These are phyloP conservation scores for Tragelaphus strepsiceros DNA, from an alignment of 2,113 vertebrate species.

Conservation along the genomic window DNA sequence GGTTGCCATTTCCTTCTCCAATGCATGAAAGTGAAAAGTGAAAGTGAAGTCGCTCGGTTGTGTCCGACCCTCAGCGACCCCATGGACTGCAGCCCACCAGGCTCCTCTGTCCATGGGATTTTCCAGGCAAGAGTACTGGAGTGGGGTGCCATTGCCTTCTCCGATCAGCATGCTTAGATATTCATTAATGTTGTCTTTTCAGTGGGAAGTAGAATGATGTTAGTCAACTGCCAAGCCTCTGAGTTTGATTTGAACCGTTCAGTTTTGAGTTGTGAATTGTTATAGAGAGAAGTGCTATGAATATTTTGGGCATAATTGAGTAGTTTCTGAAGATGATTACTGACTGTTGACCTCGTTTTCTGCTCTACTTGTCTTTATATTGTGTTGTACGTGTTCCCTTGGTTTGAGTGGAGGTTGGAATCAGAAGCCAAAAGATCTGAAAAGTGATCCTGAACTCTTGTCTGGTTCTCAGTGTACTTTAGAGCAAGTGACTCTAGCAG, in stretches of 20 bases:
- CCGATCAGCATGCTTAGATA: neutral
- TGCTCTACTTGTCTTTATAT: neutral
- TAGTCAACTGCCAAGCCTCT: neutral
- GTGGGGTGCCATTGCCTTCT: too few species aligned
- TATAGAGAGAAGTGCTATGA: neutral
- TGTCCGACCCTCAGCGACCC: too few species aligned
- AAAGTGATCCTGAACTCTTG: neutral
- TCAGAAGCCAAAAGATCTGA: neutral
- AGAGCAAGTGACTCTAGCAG: neutral
- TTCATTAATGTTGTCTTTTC: neutral
- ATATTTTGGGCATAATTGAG: neutral
- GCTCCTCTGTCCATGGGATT: too few species aligned
- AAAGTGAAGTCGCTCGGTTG: too few species aligned
- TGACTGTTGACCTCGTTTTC: neutral
- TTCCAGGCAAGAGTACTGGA: too few species aligned
- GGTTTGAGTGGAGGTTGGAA: neutral
- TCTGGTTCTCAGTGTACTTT: neutral
- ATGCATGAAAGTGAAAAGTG: too few species aligned
- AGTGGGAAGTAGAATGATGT: neutral
- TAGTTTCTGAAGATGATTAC: neutral
- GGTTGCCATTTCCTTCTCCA: too few species aligned
- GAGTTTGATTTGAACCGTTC: neutral
- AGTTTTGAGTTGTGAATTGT: conserved; percentile 22
- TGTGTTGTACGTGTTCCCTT: neutral
- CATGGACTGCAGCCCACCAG: too few species aligned